Conservation (phyloP, 2,888 invertebrate species). For the Hoplodrina blanda region DNA sequence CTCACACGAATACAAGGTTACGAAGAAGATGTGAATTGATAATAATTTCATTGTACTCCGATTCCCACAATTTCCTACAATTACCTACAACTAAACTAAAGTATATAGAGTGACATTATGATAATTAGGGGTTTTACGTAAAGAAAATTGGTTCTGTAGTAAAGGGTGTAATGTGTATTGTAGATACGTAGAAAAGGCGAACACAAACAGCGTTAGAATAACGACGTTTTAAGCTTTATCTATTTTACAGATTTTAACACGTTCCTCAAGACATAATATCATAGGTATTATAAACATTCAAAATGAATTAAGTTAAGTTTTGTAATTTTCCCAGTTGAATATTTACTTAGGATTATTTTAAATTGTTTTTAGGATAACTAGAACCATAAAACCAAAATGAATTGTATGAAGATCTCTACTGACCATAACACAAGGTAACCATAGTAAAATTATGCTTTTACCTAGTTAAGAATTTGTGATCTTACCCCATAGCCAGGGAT, state of each 20-base stretch:
- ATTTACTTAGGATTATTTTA: too few species aligned
- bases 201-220: background rate
- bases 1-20: background rate
- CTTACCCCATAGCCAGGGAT: slow-evolving; percentile 86
- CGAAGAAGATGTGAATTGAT: slow-evolving; percentile 8
- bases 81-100: slow-evolving; percentile 1
- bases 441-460: background rate
- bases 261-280: background rate
- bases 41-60: slow-evolving; percentile 19
- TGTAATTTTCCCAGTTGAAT: background rate
- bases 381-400: background rate
- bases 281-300: background rate
- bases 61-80: slow-evolving; percentile 31
- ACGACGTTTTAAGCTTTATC: background rate
- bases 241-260: background rate
- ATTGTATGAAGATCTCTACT: background rate
- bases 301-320: background rate
- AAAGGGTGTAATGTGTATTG: background rate
- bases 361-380: too few species aligned
- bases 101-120: background rate
- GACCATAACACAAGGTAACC: background rate
- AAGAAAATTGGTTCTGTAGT: background rate
- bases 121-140: slow-evolving; percentile 15
- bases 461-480: background rate
- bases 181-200: background rate